Conservation (phyloP, 92 coral and sea anemone species). For the Palythoa grandiflora region DNA sequence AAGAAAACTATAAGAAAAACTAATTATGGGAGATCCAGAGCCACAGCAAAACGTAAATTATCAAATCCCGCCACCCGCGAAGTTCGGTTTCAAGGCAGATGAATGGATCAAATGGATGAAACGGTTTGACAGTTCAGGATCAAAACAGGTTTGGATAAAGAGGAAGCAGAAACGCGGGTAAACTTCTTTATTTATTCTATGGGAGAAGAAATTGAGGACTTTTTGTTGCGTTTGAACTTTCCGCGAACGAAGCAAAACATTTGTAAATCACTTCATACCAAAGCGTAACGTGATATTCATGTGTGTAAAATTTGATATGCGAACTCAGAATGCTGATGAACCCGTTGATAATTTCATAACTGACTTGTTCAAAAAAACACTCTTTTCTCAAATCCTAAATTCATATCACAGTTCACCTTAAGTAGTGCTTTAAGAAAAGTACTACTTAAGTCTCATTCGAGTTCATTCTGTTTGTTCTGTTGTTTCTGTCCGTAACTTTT, state of each 20-base stretch:
- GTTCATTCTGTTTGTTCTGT: too few species aligned
- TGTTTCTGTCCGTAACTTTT: too few species aligned
- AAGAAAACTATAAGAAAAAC: not conserved
- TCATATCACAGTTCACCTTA: too few species aligned
- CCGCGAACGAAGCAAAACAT: conserved; percentile 41
- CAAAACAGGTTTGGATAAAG: conserved; percentile 65
- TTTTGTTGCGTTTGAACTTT: not conserved
- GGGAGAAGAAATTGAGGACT: conserved; percentile 69
- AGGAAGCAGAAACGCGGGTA: conserved; percentile 56
- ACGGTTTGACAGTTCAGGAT: conserved; percentile 49
- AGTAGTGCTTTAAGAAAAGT: too few species aligned
- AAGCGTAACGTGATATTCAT: conserved; percentile 59
- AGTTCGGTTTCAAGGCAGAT: conserved; percentile 8
- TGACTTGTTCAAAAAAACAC: not conserved
- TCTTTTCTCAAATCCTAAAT: too few species aligned
- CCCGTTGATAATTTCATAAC: conserved; percentile 29
- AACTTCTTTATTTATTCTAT: conserved; percentile 66
- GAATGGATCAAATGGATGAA: not conserved
- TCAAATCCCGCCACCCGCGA: conserved; percentile 45
- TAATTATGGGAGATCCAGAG: not conserved
- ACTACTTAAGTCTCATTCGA: too few species aligned
- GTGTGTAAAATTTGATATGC: too few species aligned
- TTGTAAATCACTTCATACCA: conserved; percentile 41
- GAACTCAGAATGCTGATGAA: conserved; percentile 2
- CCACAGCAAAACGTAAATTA: not conserved